Percentiles rank a stretch among this genome's conserved stretches.
These are phyloP conservation scores for Amphipyra berbera DNA, from an alignment of 2,888 invertebrate species.

Conservation along the genomic window DNA sequence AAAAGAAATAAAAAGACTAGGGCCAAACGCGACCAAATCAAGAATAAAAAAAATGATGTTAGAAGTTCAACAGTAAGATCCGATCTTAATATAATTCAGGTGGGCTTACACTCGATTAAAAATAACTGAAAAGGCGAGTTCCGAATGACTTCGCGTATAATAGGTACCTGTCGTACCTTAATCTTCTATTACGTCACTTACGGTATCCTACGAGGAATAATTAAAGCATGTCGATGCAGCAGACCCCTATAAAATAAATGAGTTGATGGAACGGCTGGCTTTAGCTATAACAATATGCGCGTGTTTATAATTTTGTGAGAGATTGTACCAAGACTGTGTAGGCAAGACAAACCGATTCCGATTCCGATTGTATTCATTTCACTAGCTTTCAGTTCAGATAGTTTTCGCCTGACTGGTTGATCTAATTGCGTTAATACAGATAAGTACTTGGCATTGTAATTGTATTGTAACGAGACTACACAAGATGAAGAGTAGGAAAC, in stretches of 20 bases:
- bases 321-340: slow-evolving; percentile 37
- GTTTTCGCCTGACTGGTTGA: slow-evolving; percentile 58
- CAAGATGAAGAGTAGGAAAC: slow-evolving; percentile 68
- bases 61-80: background rate
- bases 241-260: slow-evolving; percentile 53
- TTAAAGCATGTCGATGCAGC: slow-evolving; percentile 46
- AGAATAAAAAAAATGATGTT: too few relatives aligned
- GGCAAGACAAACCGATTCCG: slow-evolving; percentile 55
- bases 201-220: slow-evolving; percentile 37
- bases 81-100: background rate
- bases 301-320: slow-evolving; percentile 37
- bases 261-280: slow-evolving; percentile 34
- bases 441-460: slow-evolving; percentile 63
- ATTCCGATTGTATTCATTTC: slow-evolving; percentile 63
- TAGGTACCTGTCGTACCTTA: slow-evolving; percentile 29
- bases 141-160: slow-evolving; percentile 3
- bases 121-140: slow-evolving; percentile 10
- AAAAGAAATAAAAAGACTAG: too few relatives aligned
- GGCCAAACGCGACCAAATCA: too few relatives aligned
- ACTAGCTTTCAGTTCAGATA: slow-evolving; percentile 59
- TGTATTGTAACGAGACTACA: slow-evolving; percentile 63
- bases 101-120: slow-evolving; percentile 1
- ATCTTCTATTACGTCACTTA: slow-evolving; percentile 42
- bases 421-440: slow-evolving; percentile 65
- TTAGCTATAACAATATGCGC: slow-evolving; percentile 16